Conservation (phyloP, 2,113 vertebrate genomes). For the Fregata magnificens region DNA sequence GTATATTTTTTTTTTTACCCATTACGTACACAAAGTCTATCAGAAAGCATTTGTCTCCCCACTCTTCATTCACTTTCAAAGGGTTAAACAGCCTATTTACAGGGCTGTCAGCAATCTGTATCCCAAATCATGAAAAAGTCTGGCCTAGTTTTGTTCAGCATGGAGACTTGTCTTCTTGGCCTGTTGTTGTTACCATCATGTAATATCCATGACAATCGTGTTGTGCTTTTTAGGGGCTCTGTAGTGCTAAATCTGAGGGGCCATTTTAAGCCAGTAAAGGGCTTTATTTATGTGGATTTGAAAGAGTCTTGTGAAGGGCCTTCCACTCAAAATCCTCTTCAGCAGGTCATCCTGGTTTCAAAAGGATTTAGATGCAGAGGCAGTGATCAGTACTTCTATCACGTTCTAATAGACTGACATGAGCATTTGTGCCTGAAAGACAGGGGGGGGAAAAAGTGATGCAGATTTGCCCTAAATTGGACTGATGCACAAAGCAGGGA, state of each 20-base stretch:
- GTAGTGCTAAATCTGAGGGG: constrained; percentile 92
- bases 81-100: constrained; percentile 99
- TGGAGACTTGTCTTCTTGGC: constrained; percentile 90
- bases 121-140: constrained; percentile 86
- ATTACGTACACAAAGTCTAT: constrained; percentile 89
- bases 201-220: constrained; percentile 99
- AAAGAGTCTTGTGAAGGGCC: constrained; percentile 95
- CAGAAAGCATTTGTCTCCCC: constrained; percentile 92
- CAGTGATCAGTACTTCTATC: constrained; percentile 93
- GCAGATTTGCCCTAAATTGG: constrained; percentile 81
- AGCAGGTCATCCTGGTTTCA: constrained; percentile 90
- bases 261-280: constrained; percentile 97
- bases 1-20: constrained; percentile 82
- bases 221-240: constrained; percentile 90
- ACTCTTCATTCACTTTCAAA: constrained; percentile 95
- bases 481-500: constrained; percentile 80
- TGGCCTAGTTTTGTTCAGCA: constrained; percentile 89
- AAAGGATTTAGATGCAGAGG: constrained; percentile 90
- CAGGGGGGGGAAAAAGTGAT: constrained; percentile 71
- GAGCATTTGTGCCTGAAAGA: constrained; percentile 86
- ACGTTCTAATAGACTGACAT: constrained; percentile 94
- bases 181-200: constrained; percentile 94
- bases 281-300: constrained; percentile 99
- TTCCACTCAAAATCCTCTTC: constrained; percentile 92
- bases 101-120: constrained; percentile 92